These are phyloP conservation scores for Scortum barcoo DNA, from an alignment of 2,113 vertebrate genomes.

Conservation along the genomic window DNA sequence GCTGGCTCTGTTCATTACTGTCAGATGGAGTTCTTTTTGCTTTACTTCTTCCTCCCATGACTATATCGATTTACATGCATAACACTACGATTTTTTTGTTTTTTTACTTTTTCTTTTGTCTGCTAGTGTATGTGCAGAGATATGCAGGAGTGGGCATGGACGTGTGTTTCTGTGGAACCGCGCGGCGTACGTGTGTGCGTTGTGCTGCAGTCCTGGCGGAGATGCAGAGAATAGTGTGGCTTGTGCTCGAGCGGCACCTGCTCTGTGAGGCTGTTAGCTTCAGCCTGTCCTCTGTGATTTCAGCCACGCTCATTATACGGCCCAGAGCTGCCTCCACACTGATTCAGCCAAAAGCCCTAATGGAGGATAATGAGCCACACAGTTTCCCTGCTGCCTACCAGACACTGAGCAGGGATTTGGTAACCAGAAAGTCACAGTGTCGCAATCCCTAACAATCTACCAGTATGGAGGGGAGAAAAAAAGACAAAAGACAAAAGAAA, in stretches of 20 bases:
- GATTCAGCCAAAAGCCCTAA: conserved; percentile 75
- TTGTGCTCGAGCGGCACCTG: conserved; percentile 66
- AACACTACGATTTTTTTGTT: too few species aligned
- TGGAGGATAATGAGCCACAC: conserved; percentile 80
- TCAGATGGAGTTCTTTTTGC: conserved; percentile 22
- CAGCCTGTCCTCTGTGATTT: conserved; percentile 70
- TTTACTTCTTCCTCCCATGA: conserved; percentile 6
- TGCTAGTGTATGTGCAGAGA: background rate
- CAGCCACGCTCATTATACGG: conserved; percentile 75
- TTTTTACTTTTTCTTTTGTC: background rate
- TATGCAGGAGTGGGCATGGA: background rate
- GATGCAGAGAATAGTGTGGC: conserved; percentile 29
- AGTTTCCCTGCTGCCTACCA: conserved; percentile 65
- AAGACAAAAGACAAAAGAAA: conserved; percentile 10
- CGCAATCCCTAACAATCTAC: conserved; percentile 42
- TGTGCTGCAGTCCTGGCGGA: conserved; percentile 16
- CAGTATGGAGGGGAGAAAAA: background rate
- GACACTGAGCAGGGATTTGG: conserved; percentile 46
- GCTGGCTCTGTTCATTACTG: conserved; percentile 37
- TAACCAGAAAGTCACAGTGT: conserved; percentile 47
- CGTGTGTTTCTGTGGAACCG: conserved; percentile 4
- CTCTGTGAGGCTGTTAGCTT: conserved; percentile 59
- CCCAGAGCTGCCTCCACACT: conserved; percentile 71
- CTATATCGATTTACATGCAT: background rate
- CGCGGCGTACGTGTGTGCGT: background rate